These are phyloP conservation scores for Spermophilus dauricus DNA, from an alignment of 2,113 vertebrate genomes.

Conservation along the genomic window DNA sequence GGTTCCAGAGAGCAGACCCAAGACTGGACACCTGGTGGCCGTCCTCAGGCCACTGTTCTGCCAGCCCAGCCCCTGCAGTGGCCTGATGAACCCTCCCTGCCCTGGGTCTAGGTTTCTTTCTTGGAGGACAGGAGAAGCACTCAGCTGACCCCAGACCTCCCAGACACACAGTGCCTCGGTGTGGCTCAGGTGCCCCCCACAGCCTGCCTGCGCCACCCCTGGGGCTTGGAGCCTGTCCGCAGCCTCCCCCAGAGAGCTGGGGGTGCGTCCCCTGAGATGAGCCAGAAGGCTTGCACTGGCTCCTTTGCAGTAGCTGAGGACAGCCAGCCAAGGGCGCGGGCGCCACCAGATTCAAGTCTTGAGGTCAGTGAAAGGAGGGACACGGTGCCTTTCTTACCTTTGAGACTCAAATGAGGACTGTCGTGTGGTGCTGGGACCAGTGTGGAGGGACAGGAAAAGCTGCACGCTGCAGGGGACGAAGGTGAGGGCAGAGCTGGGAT, in stretches of 20 bases:
- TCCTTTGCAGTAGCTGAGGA: not conserved
- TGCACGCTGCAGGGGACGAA: no score
- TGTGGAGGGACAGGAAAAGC: not conserved
- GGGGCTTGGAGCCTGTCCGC: not conserved
- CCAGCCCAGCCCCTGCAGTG: not conserved
- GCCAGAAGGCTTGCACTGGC: not conserved
- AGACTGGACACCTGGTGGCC: not conserved
- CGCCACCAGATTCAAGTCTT: not conserved
- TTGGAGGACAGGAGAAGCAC: not conserved
- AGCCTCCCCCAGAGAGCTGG: not conserved
- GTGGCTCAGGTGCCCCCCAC: not conserved
- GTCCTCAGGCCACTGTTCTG: not conserved
- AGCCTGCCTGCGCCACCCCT: not conserved
- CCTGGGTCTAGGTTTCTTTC: not conserved
- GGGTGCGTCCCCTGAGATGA: slow-evolving; percentile 51
- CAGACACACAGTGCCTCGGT: not conserved
- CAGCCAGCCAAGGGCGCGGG: not conserved
- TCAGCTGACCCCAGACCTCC: not conserved
- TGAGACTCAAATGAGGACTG: not conserved
- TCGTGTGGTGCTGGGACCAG: not conserved
- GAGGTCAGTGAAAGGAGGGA: not conserved
- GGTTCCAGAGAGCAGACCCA: not conserved
- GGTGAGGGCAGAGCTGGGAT: no score
- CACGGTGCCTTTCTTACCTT: not conserved
- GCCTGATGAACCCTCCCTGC: not conserved